Percentiles rank a stretch among this genome's conserved stretches.
Conservation (phyloP, 2,888 invertebrate genomes). For the Eupithecia abbreviata region DNA sequence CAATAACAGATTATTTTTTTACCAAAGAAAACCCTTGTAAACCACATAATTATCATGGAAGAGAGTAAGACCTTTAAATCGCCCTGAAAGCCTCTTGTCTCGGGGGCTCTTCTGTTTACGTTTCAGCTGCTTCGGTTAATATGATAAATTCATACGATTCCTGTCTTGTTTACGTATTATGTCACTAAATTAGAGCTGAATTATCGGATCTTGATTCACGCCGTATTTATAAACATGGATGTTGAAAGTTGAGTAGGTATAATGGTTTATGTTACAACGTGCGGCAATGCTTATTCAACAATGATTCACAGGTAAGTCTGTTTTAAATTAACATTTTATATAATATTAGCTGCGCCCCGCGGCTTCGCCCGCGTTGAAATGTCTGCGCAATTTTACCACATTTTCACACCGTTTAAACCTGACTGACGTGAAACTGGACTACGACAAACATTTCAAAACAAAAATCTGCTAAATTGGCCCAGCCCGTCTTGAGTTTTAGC, state of each 20-base stretch:
- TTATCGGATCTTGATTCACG: constrained; percentile 13
- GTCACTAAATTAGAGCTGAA: constrained; percentile 18
- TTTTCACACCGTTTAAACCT: too few species aligned
- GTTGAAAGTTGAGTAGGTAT: constrained; percentile 17
- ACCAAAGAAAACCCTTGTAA: not conserved
- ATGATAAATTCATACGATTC: constrained; percentile 12
- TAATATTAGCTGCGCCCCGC: not conserved
- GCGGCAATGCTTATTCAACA: constrained; percentile 18
- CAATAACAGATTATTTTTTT: too few species aligned
- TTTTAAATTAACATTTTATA: not conserved
- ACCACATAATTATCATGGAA: not conserved
- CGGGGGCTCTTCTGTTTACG: constrained; percentile 18
- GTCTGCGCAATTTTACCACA: too few species aligned
- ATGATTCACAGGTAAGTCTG: constrained; percentile 9
- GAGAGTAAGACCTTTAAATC: not conserved
- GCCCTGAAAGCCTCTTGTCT: not conserved
- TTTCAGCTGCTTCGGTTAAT: constrained; percentile 13
- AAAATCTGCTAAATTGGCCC: too few species aligned
- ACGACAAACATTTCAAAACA: too few species aligned
- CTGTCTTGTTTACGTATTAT: constrained; percentile 20
- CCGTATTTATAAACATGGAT: constrained; percentile 23
- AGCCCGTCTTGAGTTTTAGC: too few species aligned
- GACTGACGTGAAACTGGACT: too few species aligned
- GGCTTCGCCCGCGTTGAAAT: too few species aligned
- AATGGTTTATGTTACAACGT: constrained; percentile 15